Evolutionary conservation across 2,888 invertebrate species (phyloP), one percentile per base, ranked within the genome.

Genomic region (Drosophila yooni): DNA sequence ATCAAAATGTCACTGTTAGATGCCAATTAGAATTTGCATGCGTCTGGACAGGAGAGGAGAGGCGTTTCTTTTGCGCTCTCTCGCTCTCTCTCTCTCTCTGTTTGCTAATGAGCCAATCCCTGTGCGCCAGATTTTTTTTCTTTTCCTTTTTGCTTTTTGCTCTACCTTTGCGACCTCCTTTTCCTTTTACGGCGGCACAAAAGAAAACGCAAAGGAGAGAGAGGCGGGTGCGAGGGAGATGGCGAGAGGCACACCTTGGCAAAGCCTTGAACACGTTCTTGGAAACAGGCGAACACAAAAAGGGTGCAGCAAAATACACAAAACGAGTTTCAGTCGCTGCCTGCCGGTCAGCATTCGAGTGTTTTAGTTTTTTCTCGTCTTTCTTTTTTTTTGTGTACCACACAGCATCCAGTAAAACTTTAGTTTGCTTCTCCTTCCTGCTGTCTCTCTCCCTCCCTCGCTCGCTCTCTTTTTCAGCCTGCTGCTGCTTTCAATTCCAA

Each of bases 201-300:
- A 34, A 25, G 15, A 18, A n/a, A 3, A 21, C 33, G 27, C 13
- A 34, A 46, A 36, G 27, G 29, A 27, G 15, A 15, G 40, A n/a
- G 29, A 46, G 25, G 15, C 4, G 25, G 29, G 29, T 21, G 57
- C 15, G 57, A 40, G 29, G 40, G 29, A 27, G 29, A 40, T 4
- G 29, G 40, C 18, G 13, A 29, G 51, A 57, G 43, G 40, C 87
- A 78, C 87, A 82, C 87, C 88, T 79, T 78, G 76, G 25, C 57
- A 70, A 78, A 89, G 87, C 87, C 88, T 88, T 88, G 89, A 78
- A 82, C 86, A 76, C 73, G 86, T 88, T 89, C 86, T 84, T 74
- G 79, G 82, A 81, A 70, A 62, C 77, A 67, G 73, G 74, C 88
- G 38, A 56, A 74, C 65, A 84, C 46, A 46, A 46, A 46, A 87